Conservation (phyloP, 1,140 invertebrate genomes). For the Drosophila melanica region DNA sequence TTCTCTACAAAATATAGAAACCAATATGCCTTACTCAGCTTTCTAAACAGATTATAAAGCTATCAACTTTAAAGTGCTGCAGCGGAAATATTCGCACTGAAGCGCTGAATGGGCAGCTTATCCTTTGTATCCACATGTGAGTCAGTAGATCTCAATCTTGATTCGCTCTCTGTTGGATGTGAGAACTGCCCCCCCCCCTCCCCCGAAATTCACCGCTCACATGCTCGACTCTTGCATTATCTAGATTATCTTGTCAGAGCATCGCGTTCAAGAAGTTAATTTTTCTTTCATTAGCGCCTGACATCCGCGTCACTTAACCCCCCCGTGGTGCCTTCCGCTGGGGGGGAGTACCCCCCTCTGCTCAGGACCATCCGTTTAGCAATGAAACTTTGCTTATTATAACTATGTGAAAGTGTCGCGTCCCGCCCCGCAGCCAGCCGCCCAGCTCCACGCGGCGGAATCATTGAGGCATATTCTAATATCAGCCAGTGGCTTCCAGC, state of each 20-base stretch:
- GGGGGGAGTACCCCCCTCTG: background rate
- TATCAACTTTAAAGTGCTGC: no score
- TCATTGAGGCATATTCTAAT: slow-evolving; percentile 61
- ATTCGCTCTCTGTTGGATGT: background rate
- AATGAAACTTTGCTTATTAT: slow-evolving; percentile 79
- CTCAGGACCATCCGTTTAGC: slow-evolving; percentile 39
- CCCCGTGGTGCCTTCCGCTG: slow-evolving; percentile 10
- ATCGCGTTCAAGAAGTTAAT: slow-evolving; percentile 58
- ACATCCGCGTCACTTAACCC: slow-evolving; percentile 61
- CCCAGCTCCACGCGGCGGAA: background rate
- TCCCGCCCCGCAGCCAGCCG: slow-evolving; percentile 6
- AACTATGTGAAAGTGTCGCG: slow-evolving; percentile 72
- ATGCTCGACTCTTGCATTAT: slow-evolving; percentile 3
- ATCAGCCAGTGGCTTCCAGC: slow-evolving; percentile 24
- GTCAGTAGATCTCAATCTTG: no score
- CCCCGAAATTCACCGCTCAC: no score
- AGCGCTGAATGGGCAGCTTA: no score
- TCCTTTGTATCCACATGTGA: no score
- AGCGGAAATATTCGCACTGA: no score
- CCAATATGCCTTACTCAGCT: no score
- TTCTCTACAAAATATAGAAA: no score
- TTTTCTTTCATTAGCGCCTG: slow-evolving; percentile 70
- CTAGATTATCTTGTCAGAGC: slow-evolving; percentile 36
- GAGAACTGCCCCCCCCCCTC: background rate
- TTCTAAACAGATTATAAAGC: no score